Percentiles rank a stretch among this genome's conserved stretches.
These are phyloP conservation scores for Natator depressus DNA, from an alignment of 2,113 vertebrate species.

Conservation along the genomic window DNA sequence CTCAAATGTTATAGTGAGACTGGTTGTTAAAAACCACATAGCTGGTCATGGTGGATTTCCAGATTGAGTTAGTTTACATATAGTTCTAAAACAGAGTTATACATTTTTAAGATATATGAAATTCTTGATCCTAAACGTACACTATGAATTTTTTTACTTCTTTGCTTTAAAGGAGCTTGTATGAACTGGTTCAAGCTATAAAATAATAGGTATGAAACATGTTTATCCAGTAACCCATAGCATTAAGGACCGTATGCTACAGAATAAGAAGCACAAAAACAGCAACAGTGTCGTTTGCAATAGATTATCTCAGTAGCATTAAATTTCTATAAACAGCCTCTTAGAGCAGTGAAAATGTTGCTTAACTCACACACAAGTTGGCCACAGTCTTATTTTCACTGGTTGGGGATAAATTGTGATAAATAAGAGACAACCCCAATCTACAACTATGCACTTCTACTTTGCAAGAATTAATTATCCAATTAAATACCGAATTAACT, in stretches of 20 bases:
- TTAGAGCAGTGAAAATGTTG: background rate
- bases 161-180: background rate
- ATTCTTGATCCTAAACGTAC: background rate
- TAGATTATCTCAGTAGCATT: background rate
- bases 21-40: background rate
- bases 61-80: background rate
- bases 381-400: background rate
- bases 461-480: background rate
- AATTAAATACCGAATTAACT: background rate
- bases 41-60: rapidly evolving
- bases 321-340: background rate
- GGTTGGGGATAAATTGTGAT: background rate
- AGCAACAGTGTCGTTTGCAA: background rate
- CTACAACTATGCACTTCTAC: background rate
- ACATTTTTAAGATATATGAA: background rate
- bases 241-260: background rate
- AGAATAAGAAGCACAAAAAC: background rate
- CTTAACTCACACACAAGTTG: background rate
- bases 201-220: background rate
- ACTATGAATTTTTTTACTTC: background rate
- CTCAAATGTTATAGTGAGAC: background rate
- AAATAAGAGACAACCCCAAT: background rate
- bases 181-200: background rate
- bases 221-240: background rate
- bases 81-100: background rate